Conservation (phyloP, 2,888 invertebrate species). For the Agriopis aurantiaria region DNA sequence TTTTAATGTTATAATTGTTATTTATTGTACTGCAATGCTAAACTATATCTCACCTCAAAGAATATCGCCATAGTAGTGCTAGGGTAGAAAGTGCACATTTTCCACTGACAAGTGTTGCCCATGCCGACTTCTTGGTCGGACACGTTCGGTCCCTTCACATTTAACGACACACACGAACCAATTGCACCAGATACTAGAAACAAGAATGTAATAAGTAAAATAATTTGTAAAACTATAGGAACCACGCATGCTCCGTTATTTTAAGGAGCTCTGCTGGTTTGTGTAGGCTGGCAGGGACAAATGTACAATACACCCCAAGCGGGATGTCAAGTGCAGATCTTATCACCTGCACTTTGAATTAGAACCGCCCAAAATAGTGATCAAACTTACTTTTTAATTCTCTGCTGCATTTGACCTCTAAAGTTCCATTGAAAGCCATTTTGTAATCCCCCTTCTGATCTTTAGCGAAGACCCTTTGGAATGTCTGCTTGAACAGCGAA, state of each 20-base stretch:
- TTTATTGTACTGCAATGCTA: too few species aligned
- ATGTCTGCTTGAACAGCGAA: slow-evolving; percentile 99
- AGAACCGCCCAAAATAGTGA: background rate
- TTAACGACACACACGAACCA: slow-evolving; percentile 97
- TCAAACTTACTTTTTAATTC: slow-evolving; percentile 92
- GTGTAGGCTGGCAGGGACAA: too few species aligned
- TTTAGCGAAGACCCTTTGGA: slow-evolving; percentile 98
- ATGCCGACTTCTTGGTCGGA: slow-evolving; percentile 99
- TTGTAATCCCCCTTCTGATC: slow-evolving; percentile 96
- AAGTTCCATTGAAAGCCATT: slow-evolving; percentile 99
- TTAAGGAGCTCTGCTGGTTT: too few species aligned
- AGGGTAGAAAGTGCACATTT: slow-evolving; percentile 97
- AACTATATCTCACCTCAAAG: slow-evolving; percentile 89
- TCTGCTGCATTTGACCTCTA: slow-evolving; percentile 98
- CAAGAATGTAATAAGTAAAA: background rate
- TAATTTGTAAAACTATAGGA: background rate
- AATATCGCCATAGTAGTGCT: slow-evolving; percentile 97
- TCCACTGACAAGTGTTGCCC: slow-evolving; percentile 99
- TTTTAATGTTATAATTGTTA: too few species aligned
- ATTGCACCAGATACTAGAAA: slow-evolving; percentile 95
- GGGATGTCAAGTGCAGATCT: too few species aligned
- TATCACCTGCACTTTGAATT: too few species aligned
- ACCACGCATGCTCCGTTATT: background rate
- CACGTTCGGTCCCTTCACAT: slow-evolving; percentile 96
- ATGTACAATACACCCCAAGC: too few species aligned